A percentile compares a stretch with the other conserved stretches of the same genome.
These are phyloP conservation scores for Sakesphorus luctuosus DNA, from an alignment of 2,113 vertebrate genomes.

Conservation along the genomic window DNA sequence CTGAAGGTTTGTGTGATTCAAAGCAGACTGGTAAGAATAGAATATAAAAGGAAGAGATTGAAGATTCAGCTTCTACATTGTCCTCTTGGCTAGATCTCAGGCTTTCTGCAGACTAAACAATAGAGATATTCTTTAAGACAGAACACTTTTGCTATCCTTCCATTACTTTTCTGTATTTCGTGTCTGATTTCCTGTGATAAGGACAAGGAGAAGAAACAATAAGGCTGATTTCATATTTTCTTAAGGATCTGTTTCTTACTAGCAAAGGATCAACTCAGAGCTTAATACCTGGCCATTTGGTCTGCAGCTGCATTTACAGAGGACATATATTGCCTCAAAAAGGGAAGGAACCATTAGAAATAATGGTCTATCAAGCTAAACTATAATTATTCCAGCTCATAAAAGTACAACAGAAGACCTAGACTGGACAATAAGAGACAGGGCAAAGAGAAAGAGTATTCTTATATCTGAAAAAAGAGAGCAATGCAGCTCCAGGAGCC, in stretches of 20 bases:
- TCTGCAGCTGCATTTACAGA: background rate
- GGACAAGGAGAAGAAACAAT: background rate
- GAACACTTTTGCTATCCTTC: background rate
- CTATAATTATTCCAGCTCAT: background rate
- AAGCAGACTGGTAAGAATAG: background rate
- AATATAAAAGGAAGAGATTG: background rate
- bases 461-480: background rate
- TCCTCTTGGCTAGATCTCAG: background rate
- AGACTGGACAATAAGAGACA: background rate
- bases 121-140: background rate
- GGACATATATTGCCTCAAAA: background rate
- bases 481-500: background rate
- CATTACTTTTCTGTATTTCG: background rate
- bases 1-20: background rate
- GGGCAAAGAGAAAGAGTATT: background rate
- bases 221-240: background rate
- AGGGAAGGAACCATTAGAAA: background rate
- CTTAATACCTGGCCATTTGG: background rate
- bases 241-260: background rate
- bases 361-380: background rate
- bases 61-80: background rate
- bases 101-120: background rate
- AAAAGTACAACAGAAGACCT: background rate
- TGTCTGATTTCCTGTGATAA: background rate
- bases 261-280: background rate